These are phyloP conservation scores for Galerucella calmariensis DNA, from an alignment of 2,888 invertebrate genomes.

Conservation along the genomic window DNA sequence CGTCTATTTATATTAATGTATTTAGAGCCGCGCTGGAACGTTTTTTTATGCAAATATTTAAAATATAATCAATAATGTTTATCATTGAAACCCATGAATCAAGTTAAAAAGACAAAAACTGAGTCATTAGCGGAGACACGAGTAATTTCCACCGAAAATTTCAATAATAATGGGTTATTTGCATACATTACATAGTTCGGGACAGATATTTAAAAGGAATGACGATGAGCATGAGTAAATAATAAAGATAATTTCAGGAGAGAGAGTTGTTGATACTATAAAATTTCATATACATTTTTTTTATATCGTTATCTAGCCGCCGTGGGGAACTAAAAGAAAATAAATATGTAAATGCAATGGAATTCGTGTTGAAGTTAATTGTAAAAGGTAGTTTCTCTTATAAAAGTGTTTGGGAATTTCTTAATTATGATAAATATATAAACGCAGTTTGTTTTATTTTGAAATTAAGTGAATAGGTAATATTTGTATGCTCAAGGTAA, in stretches of 20 bases:
- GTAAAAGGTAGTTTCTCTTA: not conserved
- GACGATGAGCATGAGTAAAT: slow-evolving; percentile 25
- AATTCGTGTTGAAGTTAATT: slow-evolving; percentile 11
- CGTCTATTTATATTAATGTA: too few relatives aligned
- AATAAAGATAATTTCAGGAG: slow-evolving; percentile 30
- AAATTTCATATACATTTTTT: slow-evolving; percentile 24
- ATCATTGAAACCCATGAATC: too few relatives aligned
- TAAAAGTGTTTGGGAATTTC: slow-evolving; percentile 4
- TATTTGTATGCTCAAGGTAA: too few relatives aligned
- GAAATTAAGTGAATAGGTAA: not conserved
- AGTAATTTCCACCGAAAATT: slow-evolving; percentile 10
- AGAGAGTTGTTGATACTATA: slow-evolving; percentile 25
- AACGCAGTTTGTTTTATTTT: not conserved
- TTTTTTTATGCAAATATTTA: too few relatives aligned
- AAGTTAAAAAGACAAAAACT: not conserved
- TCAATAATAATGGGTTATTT: slow-evolving; percentile 30
- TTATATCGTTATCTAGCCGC: slow-evolving; percentile 23
- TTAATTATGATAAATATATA: not conserved
- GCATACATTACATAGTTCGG: slow-evolving; percentile 28
- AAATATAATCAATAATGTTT: too few relatives aligned
- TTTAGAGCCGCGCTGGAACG: too few relatives aligned
- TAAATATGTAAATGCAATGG: slow-evolving; percentile 25
- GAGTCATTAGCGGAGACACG: not conserved
- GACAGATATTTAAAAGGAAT: slow-evolving; percentile 9
- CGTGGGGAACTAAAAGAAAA: slow-evolving; percentile 7